These are phyloP conservation scores for Heliconius erato DNA, from an alignment of 2,888 invertebrate species.

Conservation along the genomic window DNA sequence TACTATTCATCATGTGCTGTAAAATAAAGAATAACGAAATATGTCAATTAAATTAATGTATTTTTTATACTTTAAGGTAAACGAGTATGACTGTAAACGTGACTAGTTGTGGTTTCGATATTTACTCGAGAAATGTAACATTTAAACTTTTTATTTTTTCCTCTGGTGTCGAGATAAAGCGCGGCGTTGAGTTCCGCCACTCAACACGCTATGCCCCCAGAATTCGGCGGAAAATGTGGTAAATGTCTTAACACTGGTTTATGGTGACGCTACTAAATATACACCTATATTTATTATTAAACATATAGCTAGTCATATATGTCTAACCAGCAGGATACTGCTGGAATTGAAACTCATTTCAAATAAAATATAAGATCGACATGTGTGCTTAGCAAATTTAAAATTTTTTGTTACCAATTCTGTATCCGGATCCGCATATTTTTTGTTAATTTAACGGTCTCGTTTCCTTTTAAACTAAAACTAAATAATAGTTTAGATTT, in stretches of 20 bases:
- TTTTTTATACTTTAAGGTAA: neutral
- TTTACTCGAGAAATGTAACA: neutral
- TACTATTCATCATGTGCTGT: neutral
- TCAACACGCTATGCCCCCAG: too few species aligned
- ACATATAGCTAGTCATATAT: neutral
- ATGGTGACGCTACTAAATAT: too few species aligned
- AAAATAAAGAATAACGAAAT: conserved; percentile 10
- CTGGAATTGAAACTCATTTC: conserved; percentile 9
- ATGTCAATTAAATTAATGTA: neutral
- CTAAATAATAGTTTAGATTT: conserved; percentile 9
- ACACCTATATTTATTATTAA: neutral
- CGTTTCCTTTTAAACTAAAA: conserved; percentile 14
- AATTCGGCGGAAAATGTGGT: too few species aligned
- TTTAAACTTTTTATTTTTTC: neutral
- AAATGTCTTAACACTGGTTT: neutral
- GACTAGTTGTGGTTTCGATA: too few species aligned
- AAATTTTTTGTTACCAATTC: conserved; percentile 40
- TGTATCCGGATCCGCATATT: conserved; percentile 52
- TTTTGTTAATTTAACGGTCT: conserved; percentile 56
- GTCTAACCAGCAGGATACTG: neutral
- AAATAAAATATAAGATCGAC: conserved; percentile 43
- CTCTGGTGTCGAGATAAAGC: too few species aligned
- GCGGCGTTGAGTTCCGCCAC: too few species aligned
- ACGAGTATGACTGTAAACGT: too few species aligned
- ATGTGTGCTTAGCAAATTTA: conserved; percentile 47